Percentiles rank a stretch among this genome's conserved stretches.
Conservation (phyloP, 2,797 vertebrate species). For the Rallus crepitans region DNA sequence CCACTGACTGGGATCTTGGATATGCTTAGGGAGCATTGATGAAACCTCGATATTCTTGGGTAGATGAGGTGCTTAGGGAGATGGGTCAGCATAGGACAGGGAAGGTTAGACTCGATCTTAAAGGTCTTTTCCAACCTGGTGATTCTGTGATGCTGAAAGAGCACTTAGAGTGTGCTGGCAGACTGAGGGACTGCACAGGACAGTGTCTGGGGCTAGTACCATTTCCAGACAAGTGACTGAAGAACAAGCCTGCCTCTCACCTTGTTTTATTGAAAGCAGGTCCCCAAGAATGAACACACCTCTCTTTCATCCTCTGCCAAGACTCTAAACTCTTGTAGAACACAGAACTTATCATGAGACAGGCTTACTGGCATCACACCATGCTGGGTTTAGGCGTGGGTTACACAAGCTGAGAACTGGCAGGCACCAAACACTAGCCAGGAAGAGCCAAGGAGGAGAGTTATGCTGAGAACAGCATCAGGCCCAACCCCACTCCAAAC, state of each 20-base stretch:
- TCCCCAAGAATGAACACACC: background rate
- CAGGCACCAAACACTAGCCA: too few species aligned
- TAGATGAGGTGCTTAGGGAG: too few species aligned
- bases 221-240: background rate
- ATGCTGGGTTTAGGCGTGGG: background rate
- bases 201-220: too few species aligned
- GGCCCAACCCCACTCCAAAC: background rate
- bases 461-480: background rate
- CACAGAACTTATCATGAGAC: too few species aligned
- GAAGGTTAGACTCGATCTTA: too few species aligned
- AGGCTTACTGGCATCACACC: fast-evolving
- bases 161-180: background rate
- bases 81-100: too few species aligned
- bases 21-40: background rate
- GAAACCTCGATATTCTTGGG: background rate
- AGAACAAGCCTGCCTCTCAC: fast-evolving
- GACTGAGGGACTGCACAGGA: background rate
- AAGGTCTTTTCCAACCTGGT: too few species aligned
- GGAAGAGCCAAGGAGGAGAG: background rate
- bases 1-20: background rate
- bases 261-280: background rate
- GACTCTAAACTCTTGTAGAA: background rate
- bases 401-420: background rate
- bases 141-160: background rate
- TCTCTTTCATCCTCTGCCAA: background rate